Base-by-base conservation (phyloP, 2,888 invertebrate genomes). In the Dyspetes luteomarginatus region DNA sequence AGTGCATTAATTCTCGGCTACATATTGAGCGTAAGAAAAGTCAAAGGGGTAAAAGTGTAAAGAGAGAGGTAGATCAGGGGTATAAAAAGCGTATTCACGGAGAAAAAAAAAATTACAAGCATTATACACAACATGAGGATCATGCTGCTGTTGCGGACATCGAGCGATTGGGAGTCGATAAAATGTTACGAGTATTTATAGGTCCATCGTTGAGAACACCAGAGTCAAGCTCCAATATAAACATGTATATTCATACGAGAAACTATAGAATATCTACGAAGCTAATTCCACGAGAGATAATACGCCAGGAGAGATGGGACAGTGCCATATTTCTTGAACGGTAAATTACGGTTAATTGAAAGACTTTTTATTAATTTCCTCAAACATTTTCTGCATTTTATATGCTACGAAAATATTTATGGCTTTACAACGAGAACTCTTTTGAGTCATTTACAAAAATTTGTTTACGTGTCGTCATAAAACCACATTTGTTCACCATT, bases 101-200 rank as follows among this genome's bases (percentile, higher is more conserved):
- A 48, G 17, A 56, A 12, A 41, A 22, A 36, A 74, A 22, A 36
- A 74, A 28, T 52, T 56, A 45, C 55, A 36, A 36, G 36, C 36
- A 7, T 7, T 36, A 12, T 17, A 43, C 15, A 15, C 24, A 62
- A 36, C 22, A 48, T 5, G 55, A 55, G 52, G 62, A 73, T 55
- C 24, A 52, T 62, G 65, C 5, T n/a, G 22, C 58, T 43, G 58
- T 65, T 36, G n/a, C n/a, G 71, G 58, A 67, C 26, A 65, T 50
- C 48, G 65, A 68, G 24, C 79, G 71, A 75, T 79, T 71, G 69
- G 69, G 48, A 68, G 58, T 75, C 74, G 79, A 79, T 79, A 75
- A 74, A 79, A 74, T 36, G 43, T 74, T 50, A n/a, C 43, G 58
- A 22, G 56, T 79, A 79, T 71, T 79, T 75, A 69, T 75, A 79